Conservation (phyloP, 2,888 invertebrate species). For the Xylota segnis region DNA sequence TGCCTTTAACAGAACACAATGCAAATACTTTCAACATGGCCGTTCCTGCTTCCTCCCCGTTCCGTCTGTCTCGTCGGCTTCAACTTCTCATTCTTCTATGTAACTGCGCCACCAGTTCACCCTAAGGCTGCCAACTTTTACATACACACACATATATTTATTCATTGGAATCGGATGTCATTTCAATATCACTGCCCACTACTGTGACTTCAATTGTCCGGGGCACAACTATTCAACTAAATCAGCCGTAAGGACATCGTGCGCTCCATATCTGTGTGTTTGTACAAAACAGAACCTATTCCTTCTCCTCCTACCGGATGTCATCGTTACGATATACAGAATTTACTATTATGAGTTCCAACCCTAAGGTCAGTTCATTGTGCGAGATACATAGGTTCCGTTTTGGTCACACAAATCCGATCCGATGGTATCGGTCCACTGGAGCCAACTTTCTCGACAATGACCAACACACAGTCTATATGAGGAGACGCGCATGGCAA, state of each 20-base stretch:
- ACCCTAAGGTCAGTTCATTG: conserved; percentile 66
- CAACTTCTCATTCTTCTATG: conserved; percentile 1
- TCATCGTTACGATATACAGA: conserved; percentile 61
- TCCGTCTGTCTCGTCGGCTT: not conserved
- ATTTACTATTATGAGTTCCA: conserved; percentile 59
- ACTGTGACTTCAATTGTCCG: conserved; percentile 24
- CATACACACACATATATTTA: conserved; percentile 19
- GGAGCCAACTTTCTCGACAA: conserved; percentile 65
- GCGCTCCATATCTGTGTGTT: conserved; percentile 13
- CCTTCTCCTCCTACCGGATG: conserved; percentile 57
- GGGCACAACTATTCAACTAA: conserved; percentile 64
- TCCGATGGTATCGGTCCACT: conserved; percentile 49
- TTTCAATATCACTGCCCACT: conserved; percentile 66
- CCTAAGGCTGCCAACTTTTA: conserved; percentile 22
- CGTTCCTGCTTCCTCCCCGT: not conserved
- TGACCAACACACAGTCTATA: conserved; percentile 4
- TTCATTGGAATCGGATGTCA: conserved; percentile 66
- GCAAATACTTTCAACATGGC: not conserved
- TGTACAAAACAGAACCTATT: conserved; percentile 32
- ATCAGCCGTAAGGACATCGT: conserved; percentile 63
- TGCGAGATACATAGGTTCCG: conserved; percentile 61
- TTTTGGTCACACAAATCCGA: conserved; percentile 51
- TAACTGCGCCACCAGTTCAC: not conserved
- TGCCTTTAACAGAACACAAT: conserved; percentile 39
- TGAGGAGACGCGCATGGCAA: conserved; percentile 16